Conservation (phyloP, 2,113 vertebrate genomes). For the Amphiprion percula region DNA sequence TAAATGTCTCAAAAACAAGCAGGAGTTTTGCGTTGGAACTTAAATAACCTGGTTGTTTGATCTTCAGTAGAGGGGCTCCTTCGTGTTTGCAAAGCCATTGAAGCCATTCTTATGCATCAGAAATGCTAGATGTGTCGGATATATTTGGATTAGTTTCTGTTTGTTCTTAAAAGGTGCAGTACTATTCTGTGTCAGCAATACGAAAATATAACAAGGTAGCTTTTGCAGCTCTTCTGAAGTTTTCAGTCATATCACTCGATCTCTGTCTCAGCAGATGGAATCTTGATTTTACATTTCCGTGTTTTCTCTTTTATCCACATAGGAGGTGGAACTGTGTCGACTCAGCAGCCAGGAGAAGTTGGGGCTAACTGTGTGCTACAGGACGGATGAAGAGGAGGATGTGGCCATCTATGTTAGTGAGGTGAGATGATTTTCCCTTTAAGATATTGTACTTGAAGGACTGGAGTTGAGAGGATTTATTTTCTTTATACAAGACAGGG, state of each 20-base stretch:
- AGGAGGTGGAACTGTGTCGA: conserved; percentile 96
- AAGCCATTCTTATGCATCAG: conserved; percentile 21
- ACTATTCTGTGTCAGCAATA: not conserved
- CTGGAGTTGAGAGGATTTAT: not conserved
- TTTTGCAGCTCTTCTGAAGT: not conserved
- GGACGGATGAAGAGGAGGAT: conserved; percentile 97
- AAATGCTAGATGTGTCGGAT: not conserved
- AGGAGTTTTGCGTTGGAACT: conserved; percentile 24
- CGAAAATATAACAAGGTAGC: not conserved
- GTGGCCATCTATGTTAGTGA: conserved; percentile 94
- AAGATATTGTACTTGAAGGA: too few species aligned
- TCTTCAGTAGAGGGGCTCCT: conserved; percentile 17
- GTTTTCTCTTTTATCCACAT: conserved; percentile 33
- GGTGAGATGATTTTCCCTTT: conserved; percentile 80
- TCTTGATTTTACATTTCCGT: not conserved
- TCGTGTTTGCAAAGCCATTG: conserved; percentile 11
- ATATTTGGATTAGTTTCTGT: not conserved
- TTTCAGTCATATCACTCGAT: not conserved
- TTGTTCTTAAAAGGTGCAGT: not conserved
- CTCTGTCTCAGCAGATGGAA: not conserved
- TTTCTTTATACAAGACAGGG: not conserved
- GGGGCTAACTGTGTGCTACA: conserved; percentile 96
- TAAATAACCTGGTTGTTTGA: conserved; percentile 34
- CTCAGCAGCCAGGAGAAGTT: conserved; percentile 95
- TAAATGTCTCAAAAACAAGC: conserved; percentile 42